Evolutionary conservation across 2,888 invertebrate species (phyloP), one percentile per base, ranked within the genome.

Genomic region (Drosophila eohydei): DNA sequence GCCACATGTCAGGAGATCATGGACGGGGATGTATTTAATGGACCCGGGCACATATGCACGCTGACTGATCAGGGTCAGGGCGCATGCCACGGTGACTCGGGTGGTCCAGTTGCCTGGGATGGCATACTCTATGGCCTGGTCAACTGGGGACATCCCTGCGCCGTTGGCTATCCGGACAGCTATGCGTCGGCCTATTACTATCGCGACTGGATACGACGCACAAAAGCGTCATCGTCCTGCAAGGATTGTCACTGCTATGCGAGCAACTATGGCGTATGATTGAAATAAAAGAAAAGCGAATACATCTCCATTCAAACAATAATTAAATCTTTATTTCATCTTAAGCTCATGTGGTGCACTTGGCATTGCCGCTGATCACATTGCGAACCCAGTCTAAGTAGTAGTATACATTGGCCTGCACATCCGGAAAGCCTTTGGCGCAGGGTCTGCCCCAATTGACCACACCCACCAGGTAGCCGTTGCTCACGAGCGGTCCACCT

Each of bases 1-100:
- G 93, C 14, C 89, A 93, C 48, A 92, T 94, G 83, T 92, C 93
- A 46, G 93, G 93, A 16, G 85, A 90, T 8, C 73, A 92, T n/a
- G 94, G 94, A 50, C 92, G 94, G 89, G 5, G 92, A 93, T 54
- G 91, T 92, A 16, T 90, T 90, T 0, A 93, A 94, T 0, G 94
- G 93, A 70, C 92, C 93, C 44, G 93, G 94, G 0, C 95, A 95
- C 72, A 92, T 95, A 9, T 95, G 95, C 75, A 95, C 95, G 0
- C 91, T 94, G 9, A 94, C 94, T 0, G 91, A 93, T 32, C 75
- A 89, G 0, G 94, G 94, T 0, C 92, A 94, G 74, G 95, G 95
- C 0, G 93, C 83, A 0, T 91, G 91, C 41, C 83, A 90, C 62
- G 91, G 91, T 4, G 92, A 92, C 64, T 92, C 90, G 5, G 92